phyloP scores from a whole-genome alignment of 2,888 invertebrate species.

The Eurytoma californica region DNA sequence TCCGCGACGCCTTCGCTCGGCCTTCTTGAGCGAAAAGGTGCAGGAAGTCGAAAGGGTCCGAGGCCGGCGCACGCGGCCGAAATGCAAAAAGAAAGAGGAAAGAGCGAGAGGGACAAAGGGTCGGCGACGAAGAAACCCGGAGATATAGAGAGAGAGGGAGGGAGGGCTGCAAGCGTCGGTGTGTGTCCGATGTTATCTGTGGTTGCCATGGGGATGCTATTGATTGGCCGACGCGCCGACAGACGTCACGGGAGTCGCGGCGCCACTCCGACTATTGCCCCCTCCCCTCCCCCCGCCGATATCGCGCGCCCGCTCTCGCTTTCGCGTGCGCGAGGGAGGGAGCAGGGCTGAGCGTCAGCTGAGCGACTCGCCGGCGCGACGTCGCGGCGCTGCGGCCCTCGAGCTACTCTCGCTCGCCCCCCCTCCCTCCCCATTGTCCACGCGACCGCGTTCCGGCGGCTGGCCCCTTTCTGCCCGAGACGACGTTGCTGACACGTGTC shows the following conservation, averaged over 20 bases:
- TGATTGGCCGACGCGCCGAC: constrained; percentile 75
- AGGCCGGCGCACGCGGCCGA: constrained; percentile 51
- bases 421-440: constrained; percentile 15
- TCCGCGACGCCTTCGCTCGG: constrained; percentile 1
- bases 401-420: constrained; percentile 1
- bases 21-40: not conserved
- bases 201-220: constrained; percentile 76
- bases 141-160: constrained; percentile 49
- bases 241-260: constrained; percentile 77
- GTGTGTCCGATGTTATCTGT: constrained; percentile 75
- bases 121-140: constrained; percentile 21
- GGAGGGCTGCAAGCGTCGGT: constrained; percentile 63
- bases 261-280: constrained; percentile 64
- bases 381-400: not conserved
- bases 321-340: not conserved
- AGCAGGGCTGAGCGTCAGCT: constrained; percentile 59
- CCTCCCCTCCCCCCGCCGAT: constrained; percentile 48
- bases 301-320: not conserved
- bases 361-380: constrained; percentile 56
- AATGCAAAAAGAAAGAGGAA: constrained; percentile 54
- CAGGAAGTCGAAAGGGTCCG: constrained; percentile 3
- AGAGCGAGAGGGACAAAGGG: constrained; percentile 41
- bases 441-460: constrained; percentile 11
- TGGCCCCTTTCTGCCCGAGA: constrained; percentile 16
- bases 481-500: not conserved